Evolutionary conservation across 2,113 vertebrate genomes (phyloP).

Genomic region (Stegostoma tigrinum): DNA sequence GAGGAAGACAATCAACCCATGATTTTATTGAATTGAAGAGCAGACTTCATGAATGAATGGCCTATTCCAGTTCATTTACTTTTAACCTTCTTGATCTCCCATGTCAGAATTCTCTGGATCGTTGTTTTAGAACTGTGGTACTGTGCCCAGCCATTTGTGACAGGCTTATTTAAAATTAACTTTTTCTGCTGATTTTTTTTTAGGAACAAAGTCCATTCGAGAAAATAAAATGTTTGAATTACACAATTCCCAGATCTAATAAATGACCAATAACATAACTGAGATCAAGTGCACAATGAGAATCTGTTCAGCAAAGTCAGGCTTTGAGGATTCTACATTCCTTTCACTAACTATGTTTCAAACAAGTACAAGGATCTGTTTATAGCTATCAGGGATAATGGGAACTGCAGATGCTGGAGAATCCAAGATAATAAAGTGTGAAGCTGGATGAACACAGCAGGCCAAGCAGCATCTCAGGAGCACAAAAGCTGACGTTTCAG

Average conservation of each 20-base stretch:
- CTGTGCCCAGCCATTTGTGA: background rate
- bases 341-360: background rate
- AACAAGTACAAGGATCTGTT: background rate
- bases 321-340: background rate
- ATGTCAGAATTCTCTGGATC: background rate
- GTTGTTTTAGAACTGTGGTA: background rate
- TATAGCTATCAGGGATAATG: too few species aligned
- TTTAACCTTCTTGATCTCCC: background rate
- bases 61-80: background rate
- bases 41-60: background rate
- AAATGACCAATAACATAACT: background rate
- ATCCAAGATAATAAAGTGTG: too few species aligned
- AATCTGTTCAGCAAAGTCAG: background rate
- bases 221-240: background rate
- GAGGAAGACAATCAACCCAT: background rate
- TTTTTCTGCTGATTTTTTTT: background rate
- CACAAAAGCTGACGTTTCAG: too few species aligned
- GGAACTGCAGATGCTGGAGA: too few species aligned
- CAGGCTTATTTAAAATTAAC: background rate
- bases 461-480: too few species aligned
- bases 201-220: background rate
- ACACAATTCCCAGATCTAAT: background rate
- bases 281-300: background rate
- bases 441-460: too few species aligned
- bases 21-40: background rate